Percentiles rank a stretch among this genome's conserved stretches.
These are phyloP conservation scores for Corydoras sp. DNA, from an alignment of 2,113 vertebrate species.

Conservation along the genomic window DNA sequence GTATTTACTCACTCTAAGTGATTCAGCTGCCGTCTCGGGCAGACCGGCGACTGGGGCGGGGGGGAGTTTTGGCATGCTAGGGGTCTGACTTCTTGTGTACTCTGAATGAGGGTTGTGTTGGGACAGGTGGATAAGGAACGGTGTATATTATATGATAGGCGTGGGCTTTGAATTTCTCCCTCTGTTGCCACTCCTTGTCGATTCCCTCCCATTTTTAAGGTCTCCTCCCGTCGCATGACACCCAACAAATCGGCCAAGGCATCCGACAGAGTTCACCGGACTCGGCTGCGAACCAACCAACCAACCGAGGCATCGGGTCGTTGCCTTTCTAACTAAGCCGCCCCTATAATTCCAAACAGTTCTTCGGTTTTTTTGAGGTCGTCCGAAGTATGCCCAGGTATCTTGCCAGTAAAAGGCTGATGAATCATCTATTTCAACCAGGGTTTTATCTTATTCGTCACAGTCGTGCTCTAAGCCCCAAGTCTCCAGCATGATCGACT, in stretches of 20 bases:
- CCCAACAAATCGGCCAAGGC: too few relatives aligned
- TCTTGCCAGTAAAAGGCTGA: constrained; percentile 10
- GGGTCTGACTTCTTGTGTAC: background rate
- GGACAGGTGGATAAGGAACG: constrained; percentile 3
- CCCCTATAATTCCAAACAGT: background rate
- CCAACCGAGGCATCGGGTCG: background rate
- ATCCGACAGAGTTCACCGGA: too few relatives aligned
- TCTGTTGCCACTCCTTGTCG: too few relatives aligned
- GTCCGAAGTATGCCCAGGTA: constrained; percentile 9
- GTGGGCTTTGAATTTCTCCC: background rate
- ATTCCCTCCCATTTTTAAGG: too few relatives aligned
- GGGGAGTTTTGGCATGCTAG: constrained; percentile 4
- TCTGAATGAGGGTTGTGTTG: constrained; percentile 5
- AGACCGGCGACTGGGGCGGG: background rate
- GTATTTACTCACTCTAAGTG: constrained; percentile 1
- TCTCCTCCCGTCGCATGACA: too few relatives aligned
- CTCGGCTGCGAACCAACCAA: too few relatives aligned
- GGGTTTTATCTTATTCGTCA: constrained; percentile 26
- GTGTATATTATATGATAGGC: background rate
- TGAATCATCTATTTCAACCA: constrained; percentile 7
- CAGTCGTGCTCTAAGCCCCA: background rate
- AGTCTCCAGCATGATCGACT: constrained; percentile 3
- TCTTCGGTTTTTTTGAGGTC: background rate
- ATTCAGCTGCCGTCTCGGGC: constrained; percentile 14
- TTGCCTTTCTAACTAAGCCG: constrained; percentile 1